Base-by-base conservation (phyloP, 2,888 invertebrate genomes). In the Steinernema carpocapsae region DNA sequence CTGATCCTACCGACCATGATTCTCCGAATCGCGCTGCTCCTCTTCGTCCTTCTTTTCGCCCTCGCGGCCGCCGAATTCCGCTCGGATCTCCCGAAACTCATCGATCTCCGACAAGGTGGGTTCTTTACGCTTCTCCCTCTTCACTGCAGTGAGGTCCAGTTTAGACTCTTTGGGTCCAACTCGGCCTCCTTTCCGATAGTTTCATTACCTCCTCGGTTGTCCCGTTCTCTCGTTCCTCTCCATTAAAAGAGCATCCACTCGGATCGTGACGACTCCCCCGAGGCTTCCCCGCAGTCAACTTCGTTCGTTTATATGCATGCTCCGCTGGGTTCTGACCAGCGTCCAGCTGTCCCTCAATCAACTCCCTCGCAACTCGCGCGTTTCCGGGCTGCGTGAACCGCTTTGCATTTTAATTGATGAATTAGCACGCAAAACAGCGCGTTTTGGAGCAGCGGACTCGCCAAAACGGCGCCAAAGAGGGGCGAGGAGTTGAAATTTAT, bases 91-190 rank as follows among this genome's bases (percentile, higher is more conserved):
- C 14, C 43, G 14, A 43, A 43, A 14, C 4, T 24, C 56, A 26
- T 56, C 26, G 56, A 56, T 56, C 56, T 56, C 7, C 56, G 56
- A 12, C 56, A 56, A 14, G 56, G 56, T 56, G 56, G 26, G 56
- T 56, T 17, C 26, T 24, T 56, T 24, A 10, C 43, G 14, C 14
- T 14, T 14, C 14, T 14, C 43, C n/a, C n/a, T 12, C 43, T 43
- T 14, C 10, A 43, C 14, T 43, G 14, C 43, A 14, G 7, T 43
- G 14, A 43, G 43, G 10, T 7, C 43, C 7, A 43, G 14, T 43
- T 43, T 10, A 10, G 51, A 51, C 19, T 51, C 51, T 19, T 51
- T 19, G 26, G 56, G 17, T 3, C 17, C 26, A n/a, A n/a, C n/a
- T n/a, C n/a, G n/a, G 24, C 26, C 26, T 6, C 56, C 26, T 26